Conservation (phyloP, 2,888 invertebrate genomes). For the Lycocerus yunnanus region DNA sequence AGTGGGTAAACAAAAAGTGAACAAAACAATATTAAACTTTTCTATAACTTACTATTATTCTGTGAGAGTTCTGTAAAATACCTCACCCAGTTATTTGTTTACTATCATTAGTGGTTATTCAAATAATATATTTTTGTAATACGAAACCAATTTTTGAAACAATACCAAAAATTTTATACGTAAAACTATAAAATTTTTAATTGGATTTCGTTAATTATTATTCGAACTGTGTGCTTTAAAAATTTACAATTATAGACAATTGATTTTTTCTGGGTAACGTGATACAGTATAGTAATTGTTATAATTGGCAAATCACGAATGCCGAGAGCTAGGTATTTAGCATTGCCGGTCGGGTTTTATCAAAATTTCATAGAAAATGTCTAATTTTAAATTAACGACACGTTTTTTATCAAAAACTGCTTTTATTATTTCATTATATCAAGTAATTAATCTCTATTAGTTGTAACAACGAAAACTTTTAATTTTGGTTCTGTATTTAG, state of each 20-base stretch:
- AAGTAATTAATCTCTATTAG: not conserved
- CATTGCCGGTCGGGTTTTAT: not conserved
- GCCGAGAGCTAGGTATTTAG: not conserved
- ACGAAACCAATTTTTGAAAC: too few species aligned
- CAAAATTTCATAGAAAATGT: not conserved
- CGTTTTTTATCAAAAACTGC: not conserved
- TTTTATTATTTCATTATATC: not conserved
- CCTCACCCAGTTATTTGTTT: too few species aligned
- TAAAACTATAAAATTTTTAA: too few species aligned
- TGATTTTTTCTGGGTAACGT: not conserved
- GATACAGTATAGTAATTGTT: not conserved
- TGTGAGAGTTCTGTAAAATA: too few species aligned
- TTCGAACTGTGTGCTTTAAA: not conserved
- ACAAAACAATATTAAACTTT: too few species aligned
- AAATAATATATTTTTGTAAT: too few species aligned
- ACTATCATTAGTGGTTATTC: too few species aligned
- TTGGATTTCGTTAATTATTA: not conserved
- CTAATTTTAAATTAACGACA: not conserved
- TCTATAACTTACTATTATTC: too few species aligned
- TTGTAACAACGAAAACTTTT: not conserved
- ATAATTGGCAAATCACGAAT: not conserved
- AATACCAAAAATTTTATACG: too few species aligned
- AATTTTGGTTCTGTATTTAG: not conserved
- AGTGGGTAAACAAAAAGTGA: too few species aligned
- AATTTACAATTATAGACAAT: not conserved